Base-by-base conservation (phyloP, 1,140 invertebrate genomes). In the Zelostemma sp. region DNA sequence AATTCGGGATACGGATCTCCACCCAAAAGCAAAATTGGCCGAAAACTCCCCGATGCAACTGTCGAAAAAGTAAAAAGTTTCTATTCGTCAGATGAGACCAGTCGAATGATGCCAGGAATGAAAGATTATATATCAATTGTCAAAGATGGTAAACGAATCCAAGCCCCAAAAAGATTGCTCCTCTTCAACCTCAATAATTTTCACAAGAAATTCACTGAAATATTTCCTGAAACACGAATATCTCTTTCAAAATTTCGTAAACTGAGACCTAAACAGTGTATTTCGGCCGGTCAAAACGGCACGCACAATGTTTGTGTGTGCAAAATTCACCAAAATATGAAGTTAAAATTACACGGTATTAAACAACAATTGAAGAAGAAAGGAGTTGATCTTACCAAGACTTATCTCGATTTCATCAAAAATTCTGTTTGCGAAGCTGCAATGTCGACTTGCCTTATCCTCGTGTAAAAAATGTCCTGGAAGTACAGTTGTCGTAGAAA, bases 241-340 rank as follows among this genome's bases (percentile, higher is more conserved):
- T 47, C 48, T 1, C n/a, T 58, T 6, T 53, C 62, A 6, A 53
- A 57, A 58, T 65, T 65, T 33, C 38, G 15, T 1, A 47, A 9
- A 21, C 9, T 66, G n/a, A 35, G 40, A 45, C 59, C 59, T 11
- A 46, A 9, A 6, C 16, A 61, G 28, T 64, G 47, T 28, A 64
- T 64, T 51, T 56, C 45, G 49, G 9, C 56, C n/a, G n/a, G n/a
- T n/a, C n/a, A n/a, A n/a, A n/a, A n/a, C n/a, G n/a, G n/a, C n/a
- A n/a, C n/a, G n/a, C n/a, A n/a, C n/a, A n/a, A n/a, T n/a, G n/a
- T n/a, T n/a, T n/a, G n/a, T n/a, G n/a, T n/a, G n/a, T n/a, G 60
- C 28, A 50, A 57, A 57, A 46, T 6, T 12, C 61, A 57, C 12
- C 54, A 65, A 33, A 65, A 65, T 12, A 3, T 65, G 1, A 53